These are phyloP conservation scores for Timema podura DNA, from an alignment of 2,888 invertebrate genomes.

Conservation along the genomic window DNA sequence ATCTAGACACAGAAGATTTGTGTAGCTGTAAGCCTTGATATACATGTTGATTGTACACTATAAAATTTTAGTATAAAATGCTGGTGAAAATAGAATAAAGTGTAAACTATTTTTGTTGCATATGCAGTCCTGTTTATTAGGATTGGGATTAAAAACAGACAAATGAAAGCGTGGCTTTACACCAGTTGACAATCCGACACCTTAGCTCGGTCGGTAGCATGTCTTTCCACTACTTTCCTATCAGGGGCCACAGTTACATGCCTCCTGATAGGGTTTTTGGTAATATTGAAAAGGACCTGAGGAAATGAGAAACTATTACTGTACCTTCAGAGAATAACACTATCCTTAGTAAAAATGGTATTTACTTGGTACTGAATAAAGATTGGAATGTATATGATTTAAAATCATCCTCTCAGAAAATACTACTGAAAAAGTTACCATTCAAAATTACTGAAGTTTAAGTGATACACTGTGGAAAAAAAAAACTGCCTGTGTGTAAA, in stretches of 20 bases:
- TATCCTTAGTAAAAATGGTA: not conserved
- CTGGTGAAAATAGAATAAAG: no score
- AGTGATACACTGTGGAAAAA: not conserved
- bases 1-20: no score
- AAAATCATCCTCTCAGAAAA: not conserved
- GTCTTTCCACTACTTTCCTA: not conserved
- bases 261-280: not conserved
- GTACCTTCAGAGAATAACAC: not conserved
- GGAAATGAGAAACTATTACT: not conserved
- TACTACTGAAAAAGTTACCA: not conserved
- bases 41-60: no score
- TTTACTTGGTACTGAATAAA: not conserved
- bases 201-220: no score
- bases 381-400: not conserved
- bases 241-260: not conserved
- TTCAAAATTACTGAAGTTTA: not conserved
- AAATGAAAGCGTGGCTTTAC: no score
- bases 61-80: no score
- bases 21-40: no score
- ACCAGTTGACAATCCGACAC: no score
- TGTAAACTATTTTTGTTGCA: no score
- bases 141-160: no score
- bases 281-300: not conserved
- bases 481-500: not conserved
- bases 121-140: no score